Evolutionary conservation across 1,140 invertebrate genomes (phyloP).

Genomic region (Trinorchestia longiramus): DNA sequence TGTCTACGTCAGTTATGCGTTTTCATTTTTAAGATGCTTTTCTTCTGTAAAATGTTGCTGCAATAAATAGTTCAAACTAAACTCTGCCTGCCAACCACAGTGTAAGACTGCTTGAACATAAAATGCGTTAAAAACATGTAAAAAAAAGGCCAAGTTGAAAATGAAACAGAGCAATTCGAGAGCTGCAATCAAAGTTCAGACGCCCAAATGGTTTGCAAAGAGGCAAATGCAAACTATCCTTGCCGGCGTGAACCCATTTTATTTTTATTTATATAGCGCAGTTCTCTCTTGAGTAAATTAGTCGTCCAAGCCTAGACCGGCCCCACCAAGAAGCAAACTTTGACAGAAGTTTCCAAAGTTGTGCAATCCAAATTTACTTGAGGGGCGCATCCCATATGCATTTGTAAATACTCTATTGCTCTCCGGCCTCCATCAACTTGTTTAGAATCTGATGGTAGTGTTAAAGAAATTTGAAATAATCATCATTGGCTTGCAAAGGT

Average conservation of each 20-base stretch:
- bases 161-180: background rate
- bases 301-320: background rate
- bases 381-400: background rate
- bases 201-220: background rate
- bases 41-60: background rate
- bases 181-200: background rate
- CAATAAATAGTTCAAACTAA: background rate
- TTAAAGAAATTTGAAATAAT: background rate
- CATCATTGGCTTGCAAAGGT: background rate
- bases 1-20: background rate
- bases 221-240: background rate
- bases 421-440: background rate
- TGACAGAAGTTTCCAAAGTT: background rate
- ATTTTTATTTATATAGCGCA: background rate
- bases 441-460: background rate
- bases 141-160: background rate
- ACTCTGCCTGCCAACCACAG: background rate
- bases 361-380: background rate
- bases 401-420: background rate
- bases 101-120: background rate
- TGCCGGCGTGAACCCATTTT: background rate
- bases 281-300: background rate
- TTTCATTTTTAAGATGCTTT: background rate
- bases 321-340: background rate
- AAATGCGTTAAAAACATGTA: background rate